phyloP scores from a whole-genome alignment of 1,140 invertebrate genomes.

The Camponotus vicinus region DNA sequence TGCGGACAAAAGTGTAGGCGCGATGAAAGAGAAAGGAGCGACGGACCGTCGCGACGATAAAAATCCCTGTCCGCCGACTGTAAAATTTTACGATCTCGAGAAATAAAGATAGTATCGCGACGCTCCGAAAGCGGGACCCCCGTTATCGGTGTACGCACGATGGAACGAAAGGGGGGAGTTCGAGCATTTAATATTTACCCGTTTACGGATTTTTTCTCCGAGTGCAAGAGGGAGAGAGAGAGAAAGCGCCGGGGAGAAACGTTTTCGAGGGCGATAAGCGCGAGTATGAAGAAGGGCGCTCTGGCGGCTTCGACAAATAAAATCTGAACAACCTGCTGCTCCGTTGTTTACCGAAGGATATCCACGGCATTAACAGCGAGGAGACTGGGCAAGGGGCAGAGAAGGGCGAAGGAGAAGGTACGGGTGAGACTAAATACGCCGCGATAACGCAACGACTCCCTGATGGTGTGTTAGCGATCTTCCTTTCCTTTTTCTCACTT shows the following conservation, averaged over 20 bases:
- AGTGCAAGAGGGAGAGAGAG: conserved; percentile 34
- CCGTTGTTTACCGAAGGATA: conserved; percentile 84
- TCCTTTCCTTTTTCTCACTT: conserved; percentile 29
- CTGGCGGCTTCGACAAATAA: conserved; percentile 82
- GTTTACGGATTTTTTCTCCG: conserved; percentile 79
- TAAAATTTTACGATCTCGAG: conserved; percentile 84
- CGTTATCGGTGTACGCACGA: conserved; percentile 79
- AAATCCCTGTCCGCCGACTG: conserved; percentile 79
- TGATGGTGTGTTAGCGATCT: conserved; percentile 71
- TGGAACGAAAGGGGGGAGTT: conserved; percentile 9
- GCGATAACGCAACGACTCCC: conserved; percentile 76
- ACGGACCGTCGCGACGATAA: conserved; percentile 72
- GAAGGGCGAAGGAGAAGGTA: conserved; percentile 14
- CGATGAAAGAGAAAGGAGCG: conserved; percentile 48
- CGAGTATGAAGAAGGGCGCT: conserved; percentile 64
- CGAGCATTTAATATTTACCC: conserved; percentile 83
- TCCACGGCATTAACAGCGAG: conserved; percentile 74
- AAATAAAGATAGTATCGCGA: conserved; percentile 82
- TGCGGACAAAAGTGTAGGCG: background rate
- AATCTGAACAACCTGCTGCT: conserved; percentile 84
- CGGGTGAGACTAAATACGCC: conserved; percentile 67
- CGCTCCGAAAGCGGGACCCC: conserved; percentile 73
- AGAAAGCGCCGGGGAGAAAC: conserved; percentile 68
- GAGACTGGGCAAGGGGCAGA: conserved; percentile 40
- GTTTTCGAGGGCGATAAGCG: conserved; percentile 81